Evolutionary conservation across 2,888 invertebrate genomes (phyloP), one percentile per base, ranked within the genome.

Genomic region (Blastobasis adustella): DNA sequence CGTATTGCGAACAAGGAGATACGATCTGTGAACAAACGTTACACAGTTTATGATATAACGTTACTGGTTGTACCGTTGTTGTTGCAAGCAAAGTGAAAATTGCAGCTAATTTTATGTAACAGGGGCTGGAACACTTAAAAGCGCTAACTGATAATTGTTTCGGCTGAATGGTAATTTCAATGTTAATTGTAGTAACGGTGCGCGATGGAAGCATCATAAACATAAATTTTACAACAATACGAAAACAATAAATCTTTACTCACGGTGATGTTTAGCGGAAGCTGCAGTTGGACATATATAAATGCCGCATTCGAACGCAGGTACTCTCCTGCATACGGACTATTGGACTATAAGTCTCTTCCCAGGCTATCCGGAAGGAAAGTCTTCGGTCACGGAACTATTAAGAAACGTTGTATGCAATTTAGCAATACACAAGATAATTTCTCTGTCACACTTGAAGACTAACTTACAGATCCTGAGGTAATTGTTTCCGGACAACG

Each of bases 401-500:
- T 71, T 71, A 71, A 63, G 54, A 59, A 60, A 67, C 68, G 63
- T 57, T 60, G 52, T 60, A 55, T 65, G 67, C 68, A 73, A 71
- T 74, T 74, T 69, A 63, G 61, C 64, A 67, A 69, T 66, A 63
- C 59, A 65, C 62, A 61, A 72, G 72, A 74, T 74, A 75, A 74
- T 75, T 71, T 70, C 64, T 62, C 69, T 73, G 72, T 74, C 74
- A 66, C 71, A 71, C 60, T 61, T 66, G 68, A 67, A 65, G 61
- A 69, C 64, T 62, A 61, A 58, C 57, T 58, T 42, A 53, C 52
- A 51, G 52, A 50, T 53, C 50, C 55, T 61, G 52, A 50, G 62
- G 67, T 79, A 76, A 79, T 75, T 71, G 71, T 79, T 79, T 79
- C 79, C 76, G 68, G 67, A 64, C 61, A 70, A 71, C 74, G 69